These are phyloP conservation scores for Archocentrus centrarchus DNA, from an alignment of 2,113 vertebrate genomes.

Conservation along the genomic window DNA sequence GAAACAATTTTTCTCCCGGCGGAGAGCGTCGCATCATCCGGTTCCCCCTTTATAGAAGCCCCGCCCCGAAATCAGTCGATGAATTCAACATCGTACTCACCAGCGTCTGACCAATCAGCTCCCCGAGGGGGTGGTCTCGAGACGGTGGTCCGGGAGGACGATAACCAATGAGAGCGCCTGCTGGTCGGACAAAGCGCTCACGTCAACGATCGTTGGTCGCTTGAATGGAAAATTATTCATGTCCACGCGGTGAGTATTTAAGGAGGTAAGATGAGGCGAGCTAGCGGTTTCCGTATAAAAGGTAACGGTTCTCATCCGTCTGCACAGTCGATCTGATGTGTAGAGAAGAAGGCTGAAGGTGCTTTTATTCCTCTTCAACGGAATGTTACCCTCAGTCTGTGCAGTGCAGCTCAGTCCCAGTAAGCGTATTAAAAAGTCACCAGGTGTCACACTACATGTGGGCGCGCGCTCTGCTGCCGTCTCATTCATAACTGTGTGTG, in stretches of 20 bases:
- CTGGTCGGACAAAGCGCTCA: slow-evolving; percentile 58
- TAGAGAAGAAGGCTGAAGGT: too few species aligned
- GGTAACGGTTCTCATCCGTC: not conserved
- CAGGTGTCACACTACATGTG: slow-evolving; percentile 2
- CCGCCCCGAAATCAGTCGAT: slow-evolving; percentile 87
- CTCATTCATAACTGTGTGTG: slow-evolving; percentile 42
- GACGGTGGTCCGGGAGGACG: slow-evolving; percentile 80
- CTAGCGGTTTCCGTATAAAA: slow-evolving; percentile 31
- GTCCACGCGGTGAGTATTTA: slow-evolving; percentile 61
- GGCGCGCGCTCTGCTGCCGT: not conserved
- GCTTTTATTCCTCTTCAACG: not conserved
- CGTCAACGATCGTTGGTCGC: slow-evolving; percentile 61
- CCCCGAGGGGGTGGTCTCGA: slow-evolving; percentile 56
- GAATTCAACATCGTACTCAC: slow-evolving; percentile 77
- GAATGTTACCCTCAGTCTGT: not conserved
- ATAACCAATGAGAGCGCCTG: slow-evolving; percentile 69
- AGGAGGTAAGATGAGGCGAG: slow-evolving; percentile 63
- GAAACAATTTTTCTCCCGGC: not conserved
- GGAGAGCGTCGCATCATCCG: not conserved
- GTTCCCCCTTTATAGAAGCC: slow-evolving; percentile 71
- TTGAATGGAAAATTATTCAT: slow-evolving; percentile 70
- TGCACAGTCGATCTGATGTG: not conserved
- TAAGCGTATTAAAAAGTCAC: not conserved
- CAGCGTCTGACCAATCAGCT: slow-evolving; percentile 73
- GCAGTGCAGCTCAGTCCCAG: not conserved